Conservation (phyloP, 53 echinoderm and acorn worm species). For the Temnopleurus reevesii region DNA sequence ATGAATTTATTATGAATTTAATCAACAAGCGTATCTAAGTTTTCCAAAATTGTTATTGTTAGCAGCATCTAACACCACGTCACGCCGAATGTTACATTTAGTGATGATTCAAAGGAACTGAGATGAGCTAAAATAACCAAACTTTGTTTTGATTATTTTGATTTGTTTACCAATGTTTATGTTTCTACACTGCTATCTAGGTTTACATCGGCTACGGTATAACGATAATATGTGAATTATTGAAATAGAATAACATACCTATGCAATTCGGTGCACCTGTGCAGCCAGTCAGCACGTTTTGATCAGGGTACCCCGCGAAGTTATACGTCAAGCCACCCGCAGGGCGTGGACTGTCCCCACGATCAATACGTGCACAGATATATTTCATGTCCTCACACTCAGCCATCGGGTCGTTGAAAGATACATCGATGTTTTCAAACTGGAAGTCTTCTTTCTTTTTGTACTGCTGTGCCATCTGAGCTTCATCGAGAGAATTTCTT, state of each 20-base stretch:
- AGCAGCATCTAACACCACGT: too few relatives aligned
- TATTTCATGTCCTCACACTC: conserved; percentile 73
- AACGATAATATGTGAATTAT: too few relatives aligned
- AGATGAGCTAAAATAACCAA: too few relatives aligned
- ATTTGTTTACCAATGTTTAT: too few relatives aligned
- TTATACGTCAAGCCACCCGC: conserved; percentile 56
- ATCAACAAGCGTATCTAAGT: too few relatives aligned
- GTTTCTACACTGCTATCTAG: too few relatives aligned
- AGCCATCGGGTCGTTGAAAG: conserved; percentile 61
- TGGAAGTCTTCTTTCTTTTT: conserved; percentile 66
- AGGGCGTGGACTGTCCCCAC: conserved; percentile 64
- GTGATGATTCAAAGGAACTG: too few relatives aligned
- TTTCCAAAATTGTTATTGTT: too few relatives aligned
- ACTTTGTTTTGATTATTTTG: too few relatives aligned
- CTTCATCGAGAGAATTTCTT: not conserved
- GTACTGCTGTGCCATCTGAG: conserved; percentile 44
- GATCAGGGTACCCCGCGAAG: conserved; percentile 55
- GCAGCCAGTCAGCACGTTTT: conserved; percentile 71
- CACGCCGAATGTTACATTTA: too few relatives aligned
- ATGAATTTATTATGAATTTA: too few relatives aligned
- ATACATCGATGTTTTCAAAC: conserved; percentile 34
- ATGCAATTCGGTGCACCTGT: conserved; percentile 66
- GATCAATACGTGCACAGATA: conserved; percentile 74
- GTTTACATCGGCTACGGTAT: too few relatives aligned
- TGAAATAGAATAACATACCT: conserved; percentile 79